A percentile compares a stretch with the other conserved stretches of the same genome.
These are phyloP conservation scores for Limosa lapponica DNA, from an alignment of 2,797 vertebrate genomes.

Conservation along the genomic window DNA sequence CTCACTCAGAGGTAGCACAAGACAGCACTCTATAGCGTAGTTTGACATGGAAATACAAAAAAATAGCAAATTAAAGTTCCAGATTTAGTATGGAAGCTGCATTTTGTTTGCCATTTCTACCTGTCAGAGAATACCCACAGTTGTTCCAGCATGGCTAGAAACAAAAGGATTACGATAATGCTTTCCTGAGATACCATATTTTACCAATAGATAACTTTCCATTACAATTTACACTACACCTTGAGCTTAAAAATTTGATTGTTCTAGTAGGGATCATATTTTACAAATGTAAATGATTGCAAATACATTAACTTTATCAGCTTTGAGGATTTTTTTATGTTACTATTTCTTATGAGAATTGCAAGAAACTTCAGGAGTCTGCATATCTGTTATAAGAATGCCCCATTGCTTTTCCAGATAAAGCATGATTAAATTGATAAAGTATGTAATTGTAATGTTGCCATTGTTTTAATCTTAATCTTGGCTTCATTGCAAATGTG, in stretches of 20 bases:
- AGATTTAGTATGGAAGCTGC: not conserved
- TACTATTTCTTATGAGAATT: not conserved
- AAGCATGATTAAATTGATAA: not conserved
- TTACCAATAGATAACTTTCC: not conserved
- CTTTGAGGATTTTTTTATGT: not conserved
- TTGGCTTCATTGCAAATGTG: not conserved
- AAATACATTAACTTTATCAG: not conserved
- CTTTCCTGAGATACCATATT: not conserved
- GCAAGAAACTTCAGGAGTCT: not conserved
- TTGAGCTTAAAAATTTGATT: not conserved
- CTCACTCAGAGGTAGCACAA: not conserved
- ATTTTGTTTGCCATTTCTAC: not conserved
- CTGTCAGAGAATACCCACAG: not conserved
- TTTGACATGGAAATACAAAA: not conserved
- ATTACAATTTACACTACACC: not conserved
- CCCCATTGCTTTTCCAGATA: not conserved
- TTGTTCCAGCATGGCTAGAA: not conserved
- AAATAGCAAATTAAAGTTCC: not conserved
- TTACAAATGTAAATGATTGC: not conserved
- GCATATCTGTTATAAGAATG: not conserved
- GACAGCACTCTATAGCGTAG: not conserved
- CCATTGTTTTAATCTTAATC: not conserved
- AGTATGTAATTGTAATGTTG: not conserved
- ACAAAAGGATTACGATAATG: not conserved
- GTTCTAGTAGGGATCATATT: not conserved